These are phyloP conservation scores for Brachyistius frenatus DNA, from an alignment of 2,113 vertebrate genomes.

Conservation along the genomic window DNA sequence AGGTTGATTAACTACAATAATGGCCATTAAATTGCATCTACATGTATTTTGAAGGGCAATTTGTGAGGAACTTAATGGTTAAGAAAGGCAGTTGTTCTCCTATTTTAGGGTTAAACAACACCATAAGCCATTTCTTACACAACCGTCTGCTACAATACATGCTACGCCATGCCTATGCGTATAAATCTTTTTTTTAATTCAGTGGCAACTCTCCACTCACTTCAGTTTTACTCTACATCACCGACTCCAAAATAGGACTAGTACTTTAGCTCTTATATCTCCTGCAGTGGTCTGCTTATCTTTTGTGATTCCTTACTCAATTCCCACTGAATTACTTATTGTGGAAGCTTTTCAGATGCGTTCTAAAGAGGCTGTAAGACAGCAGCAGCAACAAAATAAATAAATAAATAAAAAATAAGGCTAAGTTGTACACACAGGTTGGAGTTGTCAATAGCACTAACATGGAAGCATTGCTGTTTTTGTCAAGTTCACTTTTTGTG, in stretches of 20 bases:
- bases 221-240: conserved; percentile 28
- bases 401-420: no score
- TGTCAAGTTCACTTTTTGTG: neutral
- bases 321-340: conserved; percentile 3
- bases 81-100: neutral
- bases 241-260: conserved; percentile 11
- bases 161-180: neutral
- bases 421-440: neutral
- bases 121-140: neutral
- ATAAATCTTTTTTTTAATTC: conserved; percentile 15
- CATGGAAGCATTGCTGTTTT: neutral
- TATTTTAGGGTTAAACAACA: neutral
- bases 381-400: neutral
- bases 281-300: conserved; percentile 13
- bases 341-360: conserved; percentile 24
- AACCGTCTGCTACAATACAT: neutral
- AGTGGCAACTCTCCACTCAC: neutral
- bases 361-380: neutral
- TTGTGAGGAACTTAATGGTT: neutral
- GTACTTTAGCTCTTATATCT: conserved; percentile 16
- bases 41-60: conserved; percentile 7
- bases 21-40: conserved; percentile 18
- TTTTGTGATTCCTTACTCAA: conserved; percentile 3
- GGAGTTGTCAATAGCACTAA: neutral
- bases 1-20: conserved; percentile 63